Evolutionary conservation across 1,140 invertebrate species (phyloP), one percentile per base, ranked within the genome.

Genomic region (Trachymyrmex septentrionalis): DNA sequence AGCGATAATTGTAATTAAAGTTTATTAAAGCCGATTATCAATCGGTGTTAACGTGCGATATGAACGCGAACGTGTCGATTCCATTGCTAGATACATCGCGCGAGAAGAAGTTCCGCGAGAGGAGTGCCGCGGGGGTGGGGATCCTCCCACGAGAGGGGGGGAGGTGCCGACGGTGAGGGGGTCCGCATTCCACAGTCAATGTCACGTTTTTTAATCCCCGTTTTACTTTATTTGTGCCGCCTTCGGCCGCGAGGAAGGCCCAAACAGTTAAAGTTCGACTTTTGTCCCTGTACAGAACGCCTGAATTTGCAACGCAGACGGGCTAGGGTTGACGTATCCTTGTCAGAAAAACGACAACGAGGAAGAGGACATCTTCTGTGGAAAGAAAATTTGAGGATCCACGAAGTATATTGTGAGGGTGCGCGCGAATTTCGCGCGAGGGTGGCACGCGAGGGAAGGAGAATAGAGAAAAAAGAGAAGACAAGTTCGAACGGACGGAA

Each of bases 161-260:
- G 80, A 72, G 88, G 80, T 84, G 85, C 76, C 88, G 87, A 91
- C 78, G 92, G 94, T 92, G 94, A 94, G 94, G 94, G 94, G 93
- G 92, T 93, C 93, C 94, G 94, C 95, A 95, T 95, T 95, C 95
- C 95, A 95, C 94, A 94, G 94, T 95, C 94, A 95, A 94, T 95
- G 94, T 95, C 95, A 95, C 94, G 94, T 94, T 95, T 95, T 94
- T 95, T 94, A 95, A 95, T 95, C 92, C 94, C 92, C 93, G 92
- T 93, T 95, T 95, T 94, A 94, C 93, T 95, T 94, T 94, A 94
- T 94, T 94, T 92, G 90, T 88, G 89, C 88, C 91, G 87, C 88
- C 90, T 90, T 84, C 87, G 80, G 73, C 88, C 82, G 86, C 86
- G 80, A 86, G 71, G 86, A 89, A 86, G 88, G 86, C 86, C 88